Base-by-base conservation (phyloP, 2,888 invertebrate species). In the Stenodera caucasica region DNA sequence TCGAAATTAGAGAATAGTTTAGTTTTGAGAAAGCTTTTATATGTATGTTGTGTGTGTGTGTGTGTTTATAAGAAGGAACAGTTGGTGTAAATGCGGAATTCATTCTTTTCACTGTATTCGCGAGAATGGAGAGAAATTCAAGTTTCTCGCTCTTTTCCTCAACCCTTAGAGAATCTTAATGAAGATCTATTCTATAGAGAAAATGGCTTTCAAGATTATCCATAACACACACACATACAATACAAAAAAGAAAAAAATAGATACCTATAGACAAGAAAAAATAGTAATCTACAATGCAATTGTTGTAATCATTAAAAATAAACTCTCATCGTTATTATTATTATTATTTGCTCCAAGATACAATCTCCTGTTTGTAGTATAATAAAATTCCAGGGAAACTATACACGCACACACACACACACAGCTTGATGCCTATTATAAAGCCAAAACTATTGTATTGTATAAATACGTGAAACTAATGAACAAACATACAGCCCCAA, bases 311-410 rank as follows among this genome's bases (percentile, higher is more conserved):
- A 60, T 60, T 51, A 60, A 56, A 60, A 56, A 18, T 40, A 52
- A 60, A 56, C 60, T 60, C 56, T 52, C 60, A 53, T 60, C 60
- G 37, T 26, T 23, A 56, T 57, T 57, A 54, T 57, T 54, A 53
- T 57, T 57, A 49, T 56, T 53, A n/a, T n/a, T n/a, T n/a, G n/a
- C n/a, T n/a, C n/a, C n/a, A n/a, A n/a, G n/a, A n/a, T n/a, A n/a
- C n/a, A n/a, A n/a, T n/a, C n/a, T n/a, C n/a, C n/a, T n/a, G n/a
- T n/a, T n/a, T n/a, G n/a, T n/a, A n/a, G n/a, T 53, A 51, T 54
- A 61, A 51, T 53, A 61, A 61, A 61, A 61, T 61, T 54, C n/a
- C 61, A 61, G 52, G 50, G 37, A 61, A 61, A 61, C 40, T 53
- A 37, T 32, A 37, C 7, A 26, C 4, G 7, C 6, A 14, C 14